Evolutionary conservation across 1,140 invertebrate genomes (phyloP).

Genomic region (Chlorops oryzae): DNA sequence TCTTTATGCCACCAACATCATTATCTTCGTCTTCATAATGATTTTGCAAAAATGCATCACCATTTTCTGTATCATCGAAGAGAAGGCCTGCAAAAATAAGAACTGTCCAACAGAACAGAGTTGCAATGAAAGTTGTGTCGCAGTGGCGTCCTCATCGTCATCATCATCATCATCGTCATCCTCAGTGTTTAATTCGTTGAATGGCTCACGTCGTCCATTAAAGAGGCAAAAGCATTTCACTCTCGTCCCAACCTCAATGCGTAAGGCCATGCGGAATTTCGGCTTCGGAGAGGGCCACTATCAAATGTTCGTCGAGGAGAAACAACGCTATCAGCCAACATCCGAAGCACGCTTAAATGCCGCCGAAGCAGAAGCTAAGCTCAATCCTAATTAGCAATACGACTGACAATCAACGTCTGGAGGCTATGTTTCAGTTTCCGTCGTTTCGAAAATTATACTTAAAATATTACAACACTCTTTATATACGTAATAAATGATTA

Average conservation of each 20-base stretch:
- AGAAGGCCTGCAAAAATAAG: constrained; percentile 22
- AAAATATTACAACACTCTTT: not conserved
- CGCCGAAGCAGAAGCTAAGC: constrained; percentile 40
- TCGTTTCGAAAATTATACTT: not conserved
- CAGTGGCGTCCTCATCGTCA: not conserved
- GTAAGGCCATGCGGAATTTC: constrained; percentile 39
- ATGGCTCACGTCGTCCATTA: no score
- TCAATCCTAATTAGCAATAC: constrained; percentile 41
- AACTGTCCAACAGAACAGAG: constrained; percentile 11
- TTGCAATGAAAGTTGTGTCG: constrained; percentile 9
- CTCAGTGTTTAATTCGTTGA: no score
- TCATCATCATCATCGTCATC: constrained; percentile 13
- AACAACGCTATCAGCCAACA: constrained; percentile 38
- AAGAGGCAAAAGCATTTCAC: constrained; percentile 26
- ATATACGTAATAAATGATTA: not conserved
- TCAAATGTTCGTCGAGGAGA: constrained; percentile 42
- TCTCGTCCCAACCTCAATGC: constrained; percentile 32
- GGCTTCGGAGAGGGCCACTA: constrained; percentile 41
- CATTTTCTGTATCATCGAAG: constrained; percentile 39
- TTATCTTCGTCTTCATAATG: constrained; percentile 35
- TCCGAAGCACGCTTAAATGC: constrained; percentile 38
- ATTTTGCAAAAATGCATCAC: constrained; percentile 37
- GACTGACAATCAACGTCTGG: constrained; percentile 16
- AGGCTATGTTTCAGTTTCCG: constrained; percentile 22
- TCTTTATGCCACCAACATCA: constrained; percentile 36